Evolutionary conservation across 92 coral and sea anemone genomes (phyloP).

Genomic region (Desmophyllum pertusum): DNA sequence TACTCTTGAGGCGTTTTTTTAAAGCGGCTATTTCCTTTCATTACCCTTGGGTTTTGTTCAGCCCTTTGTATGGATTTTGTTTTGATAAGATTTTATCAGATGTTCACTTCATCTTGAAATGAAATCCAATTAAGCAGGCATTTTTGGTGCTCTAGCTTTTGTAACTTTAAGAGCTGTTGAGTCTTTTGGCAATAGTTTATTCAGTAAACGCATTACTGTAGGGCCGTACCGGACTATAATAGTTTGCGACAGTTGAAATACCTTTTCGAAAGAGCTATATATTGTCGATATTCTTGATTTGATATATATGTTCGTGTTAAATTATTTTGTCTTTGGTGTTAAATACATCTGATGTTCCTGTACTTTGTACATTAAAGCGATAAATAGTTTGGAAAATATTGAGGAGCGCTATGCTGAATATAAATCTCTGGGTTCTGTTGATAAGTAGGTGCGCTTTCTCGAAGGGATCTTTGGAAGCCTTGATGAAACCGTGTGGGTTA

Average conservation of each 20-base stretch:
- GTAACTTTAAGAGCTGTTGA: background rate
- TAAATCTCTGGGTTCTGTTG: slow-evolving; percentile 34
- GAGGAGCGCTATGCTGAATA: slow-evolving; percentile 36
- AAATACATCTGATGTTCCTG: slow-evolving; percentile 5
- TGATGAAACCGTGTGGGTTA: slow-evolving; percentile 17
- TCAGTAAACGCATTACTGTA: background rate
- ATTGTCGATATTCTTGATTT: background rate
- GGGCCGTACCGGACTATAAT: background rate
- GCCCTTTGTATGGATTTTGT: slow-evolving; percentile 24
- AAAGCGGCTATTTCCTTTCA: slow-evolving; percentile 32
- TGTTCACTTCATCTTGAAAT: slow-evolving; percentile 36
- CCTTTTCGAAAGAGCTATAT: background rate
- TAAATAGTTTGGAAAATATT: slow-evolving; percentile 29
- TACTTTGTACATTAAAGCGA: slow-evolving; percentile 21
- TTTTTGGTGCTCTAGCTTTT: background rate
- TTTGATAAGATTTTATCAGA: slow-evolving; percentile 44
- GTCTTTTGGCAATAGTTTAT: background rate
- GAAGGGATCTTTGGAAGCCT: slow-evolving; percentile 21
- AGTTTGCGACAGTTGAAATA: background rate
- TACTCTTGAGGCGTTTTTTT: background rate
- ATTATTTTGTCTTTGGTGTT: background rate
- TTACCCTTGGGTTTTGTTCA: slow-evolving; percentile 12
- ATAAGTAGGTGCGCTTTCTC: slow-evolving; percentile 18
- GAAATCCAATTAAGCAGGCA: slow-evolving; percentile 16
- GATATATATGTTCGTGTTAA: background rate